A percentile compares a stretch with the other conserved stretches of the same genome.
phyloP scores from a whole-genome alignment of 1,140 invertebrate species.

The Chymomyza costata region DNA sequence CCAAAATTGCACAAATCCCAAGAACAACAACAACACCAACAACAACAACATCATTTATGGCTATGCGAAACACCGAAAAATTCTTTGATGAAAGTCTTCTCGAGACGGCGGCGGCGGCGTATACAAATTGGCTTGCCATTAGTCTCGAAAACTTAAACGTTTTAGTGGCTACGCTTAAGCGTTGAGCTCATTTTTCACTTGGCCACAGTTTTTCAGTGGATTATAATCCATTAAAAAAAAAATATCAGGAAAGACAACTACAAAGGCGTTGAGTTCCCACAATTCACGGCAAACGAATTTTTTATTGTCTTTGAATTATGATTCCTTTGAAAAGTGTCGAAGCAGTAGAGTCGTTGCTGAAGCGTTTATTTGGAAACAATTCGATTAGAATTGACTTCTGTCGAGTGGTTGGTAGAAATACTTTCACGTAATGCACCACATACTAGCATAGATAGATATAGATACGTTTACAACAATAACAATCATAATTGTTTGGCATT shows the following conservation, averaged over 20 bases:
- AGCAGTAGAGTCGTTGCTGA: background rate
- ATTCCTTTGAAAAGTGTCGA: background rate
- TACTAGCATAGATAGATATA: slow-evolving; percentile 11
- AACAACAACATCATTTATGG: slow-evolving; percentile 42
- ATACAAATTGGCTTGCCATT: slow-evolving; percentile 68
- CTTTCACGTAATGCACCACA: slow-evolving; percentile 48
- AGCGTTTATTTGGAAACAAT: slow-evolving; percentile 59
- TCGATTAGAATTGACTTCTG: slow-evolving; percentile 73
- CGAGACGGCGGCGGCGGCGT: slow-evolving; percentile 21
- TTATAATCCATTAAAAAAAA: slow-evolving; percentile 38
- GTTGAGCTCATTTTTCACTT: slow-evolving; percentile 35
- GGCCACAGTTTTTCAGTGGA: slow-evolving; percentile 61
- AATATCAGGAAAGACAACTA: slow-evolving; percentile 8
- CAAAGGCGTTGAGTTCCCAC: slow-evolving; percentile 39
- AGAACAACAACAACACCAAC: slow-evolving; percentile 13
- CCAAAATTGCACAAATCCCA: slow-evolving; percentile 44
- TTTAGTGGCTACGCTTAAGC: slow-evolving; percentile 67
- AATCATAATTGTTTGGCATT: slow-evolving; percentile 67
- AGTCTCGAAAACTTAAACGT: slow-evolving; percentile 67
- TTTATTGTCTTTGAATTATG: slow-evolving; percentile 37
- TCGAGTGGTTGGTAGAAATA: slow-evolving; percentile 56
- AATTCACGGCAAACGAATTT: slow-evolving; percentile 45
- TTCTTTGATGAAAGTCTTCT: slow-evolving; percentile 51
- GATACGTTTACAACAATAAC: slow-evolving; percentile 47
- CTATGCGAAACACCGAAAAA: slow-evolving; percentile 58